These are phyloP conservation scores for Lepidostoma basale DNA, from an alignment of 1,140 invertebrate species.

Conservation along the genomic window DNA sequence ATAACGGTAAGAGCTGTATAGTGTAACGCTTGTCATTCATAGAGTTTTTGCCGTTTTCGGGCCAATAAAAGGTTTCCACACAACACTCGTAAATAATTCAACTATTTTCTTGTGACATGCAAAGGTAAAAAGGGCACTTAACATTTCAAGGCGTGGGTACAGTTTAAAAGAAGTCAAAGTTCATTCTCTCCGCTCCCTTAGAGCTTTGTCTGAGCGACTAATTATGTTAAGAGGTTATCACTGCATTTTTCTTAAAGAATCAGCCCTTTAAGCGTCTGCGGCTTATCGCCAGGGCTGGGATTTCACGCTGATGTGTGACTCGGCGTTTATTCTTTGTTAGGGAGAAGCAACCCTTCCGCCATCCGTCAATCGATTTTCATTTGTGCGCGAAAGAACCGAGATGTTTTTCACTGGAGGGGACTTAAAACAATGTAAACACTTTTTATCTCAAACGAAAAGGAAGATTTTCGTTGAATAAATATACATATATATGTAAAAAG, in stretches of 20 bases:
- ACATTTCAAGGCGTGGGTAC: no score
- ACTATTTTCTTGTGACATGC: no score
- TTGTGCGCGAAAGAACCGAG: slow-evolving; percentile 6
- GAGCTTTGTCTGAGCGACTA: no score
- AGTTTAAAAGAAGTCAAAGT: no score
- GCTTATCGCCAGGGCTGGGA: neutral
- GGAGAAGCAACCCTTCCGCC: neutral
- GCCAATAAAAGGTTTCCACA: slow-evolving; percentile 27
- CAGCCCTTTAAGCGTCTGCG: neutral
- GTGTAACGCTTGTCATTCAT: slow-evolving; percentile 27
- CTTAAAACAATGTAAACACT: slow-evolving; percentile 27
- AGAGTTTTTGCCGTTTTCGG: slow-evolving; percentile 5
- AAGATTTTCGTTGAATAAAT: slow-evolving; percentile 8
- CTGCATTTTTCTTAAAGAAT: neutral
- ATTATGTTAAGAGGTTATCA: no score
- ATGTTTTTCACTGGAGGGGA: slow-evolving; percentile 5
- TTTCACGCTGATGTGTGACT: neutral
- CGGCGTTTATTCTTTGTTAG: neutral
- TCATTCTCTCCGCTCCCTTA: no score
- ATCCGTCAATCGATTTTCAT: slow-evolving; percentile 29
- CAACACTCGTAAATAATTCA: no score
- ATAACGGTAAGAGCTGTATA: slow-evolving; percentile 3
- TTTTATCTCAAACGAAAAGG: neutral
- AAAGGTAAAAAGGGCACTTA: no score
- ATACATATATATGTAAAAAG: slow-evolving; percentile 6